phyloP scores from a whole-genome alignment of 2,113 vertebrate genomes.

The Camelus dromedarius region DNA sequence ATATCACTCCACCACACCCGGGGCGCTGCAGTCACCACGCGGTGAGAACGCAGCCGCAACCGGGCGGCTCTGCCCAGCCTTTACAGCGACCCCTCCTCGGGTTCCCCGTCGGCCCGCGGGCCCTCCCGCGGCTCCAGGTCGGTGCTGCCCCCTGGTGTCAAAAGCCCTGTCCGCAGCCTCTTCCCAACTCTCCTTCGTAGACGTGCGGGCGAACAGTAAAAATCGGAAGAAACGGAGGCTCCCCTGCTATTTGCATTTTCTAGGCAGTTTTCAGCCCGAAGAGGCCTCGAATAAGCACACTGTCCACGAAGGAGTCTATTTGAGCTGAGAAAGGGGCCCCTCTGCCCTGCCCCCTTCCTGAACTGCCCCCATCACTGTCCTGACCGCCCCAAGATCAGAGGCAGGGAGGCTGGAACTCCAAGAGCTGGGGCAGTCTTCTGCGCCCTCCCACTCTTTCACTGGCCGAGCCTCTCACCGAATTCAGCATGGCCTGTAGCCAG shows the following conservation, averaged over 20 bases:
- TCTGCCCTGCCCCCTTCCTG: background rate
- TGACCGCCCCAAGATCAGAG: background rate
- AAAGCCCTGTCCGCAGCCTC: background rate
- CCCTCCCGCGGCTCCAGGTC: background rate
- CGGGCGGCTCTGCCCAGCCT: rapidly evolving
- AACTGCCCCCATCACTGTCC: background rate
- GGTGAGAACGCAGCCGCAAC: background rate
- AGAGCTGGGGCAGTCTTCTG: no score
- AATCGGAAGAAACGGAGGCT: background rate
- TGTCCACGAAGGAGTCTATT: background rate
- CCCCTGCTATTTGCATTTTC: no score
- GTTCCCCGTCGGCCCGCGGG: background rate
- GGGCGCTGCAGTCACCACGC: background rate
- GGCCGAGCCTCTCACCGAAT: background rate
- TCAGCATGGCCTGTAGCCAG: background rate
- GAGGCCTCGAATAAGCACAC: background rate
- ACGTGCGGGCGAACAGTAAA: background rate
- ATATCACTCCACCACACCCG: background rate
- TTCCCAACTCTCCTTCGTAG: background rate
- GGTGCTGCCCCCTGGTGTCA: constrained; percentile 72
- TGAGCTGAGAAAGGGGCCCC: background rate
- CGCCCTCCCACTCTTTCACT: background rate
- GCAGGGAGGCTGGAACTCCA: background rate
- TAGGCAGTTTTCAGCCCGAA: background rate
- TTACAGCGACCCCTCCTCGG: background rate